phyloP scores from a whole-genome alignment of 2,888 invertebrate species.

The Orchestes rusci region DNA sequence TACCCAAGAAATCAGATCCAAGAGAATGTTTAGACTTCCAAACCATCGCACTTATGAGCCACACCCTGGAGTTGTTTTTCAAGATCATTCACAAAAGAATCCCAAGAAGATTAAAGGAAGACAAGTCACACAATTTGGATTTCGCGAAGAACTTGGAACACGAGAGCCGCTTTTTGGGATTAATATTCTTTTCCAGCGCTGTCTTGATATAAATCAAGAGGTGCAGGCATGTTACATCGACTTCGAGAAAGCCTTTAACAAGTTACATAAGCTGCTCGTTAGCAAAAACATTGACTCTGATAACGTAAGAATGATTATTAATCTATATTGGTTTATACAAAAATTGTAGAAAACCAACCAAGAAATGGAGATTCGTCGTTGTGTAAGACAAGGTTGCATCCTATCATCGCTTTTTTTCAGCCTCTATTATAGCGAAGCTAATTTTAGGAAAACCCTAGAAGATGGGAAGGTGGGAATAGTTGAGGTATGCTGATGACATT shows the following conservation, averaged over 20 bases:
- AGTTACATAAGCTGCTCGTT: not conserved
- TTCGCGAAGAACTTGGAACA: not conserved
- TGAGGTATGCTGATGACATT: not conserved
- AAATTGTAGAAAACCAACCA: constrained; percentile 6
- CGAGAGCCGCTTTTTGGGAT: not conserved
- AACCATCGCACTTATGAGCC: constrained; percentile 1
- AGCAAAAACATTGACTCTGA: constrained; percentile 1
- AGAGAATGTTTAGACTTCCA: not conserved
- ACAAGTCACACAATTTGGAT: not conserved
- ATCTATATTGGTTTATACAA: not conserved
- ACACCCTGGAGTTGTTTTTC: not conserved
- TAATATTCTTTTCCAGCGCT: constrained; percentile 2
- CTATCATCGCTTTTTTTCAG: constrained; percentile 1
- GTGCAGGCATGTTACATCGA: constrained; percentile 1
- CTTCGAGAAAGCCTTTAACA: not conserved
- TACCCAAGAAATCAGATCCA: constrained; percentile 2
- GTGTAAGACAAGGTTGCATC: constrained; percentile 10
- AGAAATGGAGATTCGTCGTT: constrained; percentile 8
- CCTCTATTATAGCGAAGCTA: constrained; percentile 1
- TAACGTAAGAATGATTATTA: not conserved
- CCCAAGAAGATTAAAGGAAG: not conserved
- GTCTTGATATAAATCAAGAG: constrained; percentile 2
- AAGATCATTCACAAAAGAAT: constrained; percentile 1
- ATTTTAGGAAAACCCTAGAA: constrained; percentile 2
- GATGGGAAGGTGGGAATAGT: not conserved